Evolutionary conservation across 2,888 invertebrate genomes (phyloP).

Genomic region (Periphyllus acericola): DNA sequence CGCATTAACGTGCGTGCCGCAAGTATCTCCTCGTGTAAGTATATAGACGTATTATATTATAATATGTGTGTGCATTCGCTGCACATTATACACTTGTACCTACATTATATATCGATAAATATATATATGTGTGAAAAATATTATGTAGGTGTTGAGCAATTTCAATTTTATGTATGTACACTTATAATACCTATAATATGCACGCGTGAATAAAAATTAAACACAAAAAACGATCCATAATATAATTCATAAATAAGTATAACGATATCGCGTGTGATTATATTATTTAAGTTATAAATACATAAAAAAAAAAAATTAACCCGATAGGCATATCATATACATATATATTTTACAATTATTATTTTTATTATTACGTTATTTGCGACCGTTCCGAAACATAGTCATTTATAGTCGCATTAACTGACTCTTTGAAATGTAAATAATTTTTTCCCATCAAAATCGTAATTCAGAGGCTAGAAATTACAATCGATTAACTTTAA

Average conservation of each 20-base stretch:
- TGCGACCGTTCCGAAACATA: too few species aligned
- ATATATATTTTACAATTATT: too few species aligned
- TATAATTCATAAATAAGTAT: too few species aligned
- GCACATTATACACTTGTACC: background rate
- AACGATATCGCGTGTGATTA: too few species aligned
- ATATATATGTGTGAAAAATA: background rate
- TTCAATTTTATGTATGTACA: conserved; percentile 22
- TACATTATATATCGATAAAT: background rate
- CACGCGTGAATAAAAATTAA: background rate
- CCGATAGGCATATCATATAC: too few species aligned
- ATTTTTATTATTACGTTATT: too few species aligned
- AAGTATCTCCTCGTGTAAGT: conserved; percentile 9
- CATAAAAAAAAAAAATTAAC: too few species aligned
- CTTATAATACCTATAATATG: background rate
- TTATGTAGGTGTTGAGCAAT: background rate
- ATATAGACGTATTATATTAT: background rate
- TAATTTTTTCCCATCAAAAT: too few species aligned
- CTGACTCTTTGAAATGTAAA: too few species aligned
- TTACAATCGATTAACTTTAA: too few species aligned
- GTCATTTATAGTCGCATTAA: background rate
- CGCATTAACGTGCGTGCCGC: conserved; percentile 21
- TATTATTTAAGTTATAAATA: too few species aligned
- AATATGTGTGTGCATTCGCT: background rate
- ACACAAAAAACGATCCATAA: background rate
- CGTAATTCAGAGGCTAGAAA: too few species aligned